Base-by-base conservation (phyloP, 2,888 invertebrate genomes). In the Camponotus fellah region DNA sequence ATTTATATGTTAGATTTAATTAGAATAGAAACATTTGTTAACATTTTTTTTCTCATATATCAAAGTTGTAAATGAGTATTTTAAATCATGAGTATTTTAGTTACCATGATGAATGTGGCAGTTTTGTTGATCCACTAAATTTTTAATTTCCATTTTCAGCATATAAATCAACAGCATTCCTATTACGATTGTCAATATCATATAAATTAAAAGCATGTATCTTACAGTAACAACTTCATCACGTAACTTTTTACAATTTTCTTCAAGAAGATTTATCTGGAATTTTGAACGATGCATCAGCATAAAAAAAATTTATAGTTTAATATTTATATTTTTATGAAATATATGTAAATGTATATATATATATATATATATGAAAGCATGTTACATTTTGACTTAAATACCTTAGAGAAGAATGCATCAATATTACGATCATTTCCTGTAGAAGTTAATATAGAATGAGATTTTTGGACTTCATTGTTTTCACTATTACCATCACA, bases 181-280 rank as follows among this genome's bases (percentile, higher is more conserved):
- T 21, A 95, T 90, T 58, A 95, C 88, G 17, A 96, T 79, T 62
- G 96, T 94, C 60, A 96, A 90, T 56, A 95, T 89, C 65, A 96
- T 93, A n/a, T 95, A 96, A 3, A 95, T 92, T 84, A 95, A 94
- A 91, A 96, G 95, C 71, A 96, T 92, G 89, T 95, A 95, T 89
- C 96, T 96, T 26, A 95, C 94, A 46, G 94, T 94, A 76, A 95
- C 95, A 34, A 96, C 87, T 46, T 96, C 95, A 37, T 93, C 94
- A 79, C 96, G 95, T 69, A 96, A 91, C 83, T 95, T 95, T 2
- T 87, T 90, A 87, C 95, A 95, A 86, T 93, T 94, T 66, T 95
- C 95, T 81, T 95, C 95, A 49, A 96, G 88, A 88, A 95, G 95
- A 60, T 92, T 89, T 49, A 95, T 92, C 95, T 95, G 88, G 60